Evolutionary conservation across 2,113 vertebrate species (phyloP).

Genomic region (Coptodon rendalli): DNA sequence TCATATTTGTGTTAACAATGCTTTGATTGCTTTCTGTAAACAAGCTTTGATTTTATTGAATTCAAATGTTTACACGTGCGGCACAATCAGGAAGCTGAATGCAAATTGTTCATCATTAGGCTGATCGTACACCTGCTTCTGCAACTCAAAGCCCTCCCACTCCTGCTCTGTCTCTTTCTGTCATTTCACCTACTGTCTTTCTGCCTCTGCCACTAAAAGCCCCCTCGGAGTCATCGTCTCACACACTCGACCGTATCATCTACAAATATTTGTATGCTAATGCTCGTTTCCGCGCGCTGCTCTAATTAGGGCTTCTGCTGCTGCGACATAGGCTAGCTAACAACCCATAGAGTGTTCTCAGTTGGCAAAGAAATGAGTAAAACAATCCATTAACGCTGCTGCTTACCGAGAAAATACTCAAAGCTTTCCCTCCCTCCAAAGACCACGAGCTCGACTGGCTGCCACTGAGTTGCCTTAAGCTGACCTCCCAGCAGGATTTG

Average conservation of each 20-base stretch:
- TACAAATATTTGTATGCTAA: constrained; percentile 67
- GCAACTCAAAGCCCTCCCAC: not conserved
- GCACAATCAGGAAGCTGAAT: not conserved
- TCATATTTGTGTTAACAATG: not conserved
- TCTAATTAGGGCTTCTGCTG: constrained; percentile 43
- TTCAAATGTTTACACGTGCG: constrained; percentile 1
- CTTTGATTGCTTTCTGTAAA: not conserved
- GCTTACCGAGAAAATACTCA: constrained; percentile 16
- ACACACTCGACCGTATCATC: constrained; percentile 31
- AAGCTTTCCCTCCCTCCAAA: not conserved
- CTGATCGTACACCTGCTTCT: not conserved
- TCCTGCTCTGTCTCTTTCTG: not conserved
- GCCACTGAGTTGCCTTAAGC: not conserved
- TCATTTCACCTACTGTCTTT: not conserved
- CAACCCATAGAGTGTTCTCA: constrained; percentile 32
- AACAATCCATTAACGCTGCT: constrained; percentile 22
- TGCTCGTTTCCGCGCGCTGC: constrained; percentile 37
- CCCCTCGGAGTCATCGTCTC: constrained; percentile 26
- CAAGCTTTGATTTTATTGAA: not conserved
- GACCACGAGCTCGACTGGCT: constrained; percentile 20
- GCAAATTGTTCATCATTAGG: not conserved
- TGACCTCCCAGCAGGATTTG: not conserved
- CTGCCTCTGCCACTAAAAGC: not conserved
- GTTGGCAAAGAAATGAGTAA: constrained; percentile 25
- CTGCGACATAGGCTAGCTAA: constrained; percentile 44